Base-by-base conservation (phyloP, 1,140 invertebrate genomes). In the Calycopis cecrops region DNA sequence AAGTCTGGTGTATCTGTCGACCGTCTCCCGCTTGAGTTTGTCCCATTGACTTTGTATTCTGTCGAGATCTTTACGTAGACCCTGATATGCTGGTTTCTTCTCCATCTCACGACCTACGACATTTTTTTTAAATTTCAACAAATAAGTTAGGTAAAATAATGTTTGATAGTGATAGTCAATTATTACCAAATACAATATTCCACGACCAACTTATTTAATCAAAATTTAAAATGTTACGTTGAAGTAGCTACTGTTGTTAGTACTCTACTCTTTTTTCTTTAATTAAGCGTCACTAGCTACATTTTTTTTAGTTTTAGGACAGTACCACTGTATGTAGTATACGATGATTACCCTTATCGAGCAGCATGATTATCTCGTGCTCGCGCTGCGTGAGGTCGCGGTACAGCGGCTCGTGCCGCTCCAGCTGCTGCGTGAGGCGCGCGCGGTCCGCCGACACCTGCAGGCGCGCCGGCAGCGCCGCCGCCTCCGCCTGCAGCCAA, bases 361-460 rank as follows among this genome's bases (percentile, higher is more conserved):
- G 82, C 3, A 98, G 88, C 94, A 98, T 97, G 59, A 97, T 96
- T 0, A 98, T 93, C 88, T 98, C 96, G 69, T 98, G 96, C 74
- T 98, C 97, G 60, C 96, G 93, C 51, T 92, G 91, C 87, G 97
- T 93, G 0, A 97, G 94, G 69, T 97, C 95, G 57, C 94, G 90
- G 74, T 98, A 97, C 12, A 96, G 90, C 1, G 95, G 95, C 84
- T 97, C 96, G 75, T 97, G 96, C 52, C 95, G 92, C 62, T 94
- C 92, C 35, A 97, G 88, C 88, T 98, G 97, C 72, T 96, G 92
- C 65, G 94, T 93, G 3, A 99, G 88, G 52, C 94, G 91, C 52
- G 94, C 92, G 40, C 91, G 88, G 74, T 97, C 94, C 12, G 96
- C 97, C 1, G 96, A 98, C 9, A 99, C 92, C 14, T 95, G 83